Conservation (phyloP, 2,113 vertebrate species). For the Melanostigma gelatinosum region DNA sequence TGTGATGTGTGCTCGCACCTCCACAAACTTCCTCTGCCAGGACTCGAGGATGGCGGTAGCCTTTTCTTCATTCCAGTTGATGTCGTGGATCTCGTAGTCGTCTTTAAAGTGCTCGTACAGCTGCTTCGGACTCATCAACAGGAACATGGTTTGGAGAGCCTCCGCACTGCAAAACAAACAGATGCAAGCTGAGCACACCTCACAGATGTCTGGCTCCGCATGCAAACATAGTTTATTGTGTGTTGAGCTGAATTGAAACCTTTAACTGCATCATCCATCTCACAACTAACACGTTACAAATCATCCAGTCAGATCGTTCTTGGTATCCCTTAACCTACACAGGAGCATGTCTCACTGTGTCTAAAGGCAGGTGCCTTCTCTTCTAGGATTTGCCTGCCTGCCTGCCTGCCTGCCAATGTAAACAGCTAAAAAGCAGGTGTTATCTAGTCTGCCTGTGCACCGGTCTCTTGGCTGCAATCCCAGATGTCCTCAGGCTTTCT, state of each 20-base stretch:
- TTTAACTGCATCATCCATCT: not conserved
- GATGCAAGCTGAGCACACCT: constrained; percentile 20
- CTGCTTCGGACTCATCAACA: constrained; percentile 98
- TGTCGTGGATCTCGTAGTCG: constrained; percentile 98
- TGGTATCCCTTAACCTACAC: constrained; percentile 4
- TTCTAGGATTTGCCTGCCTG: constrained; percentile 46
- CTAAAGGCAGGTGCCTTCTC: constrained; percentile 56
- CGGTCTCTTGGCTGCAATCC: constrained; percentile 50
- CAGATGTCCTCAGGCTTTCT: constrained; percentile 67
- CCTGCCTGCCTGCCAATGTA: constrained; percentile 54
- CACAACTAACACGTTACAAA: constrained; percentile 12
- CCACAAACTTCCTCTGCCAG: constrained; percentile 98
- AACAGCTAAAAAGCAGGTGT: constrained; percentile 71
- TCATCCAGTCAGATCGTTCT: constrained; percentile 18
- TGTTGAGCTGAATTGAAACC: constrained; percentile 17
- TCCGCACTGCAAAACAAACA: constrained; percentile 86
- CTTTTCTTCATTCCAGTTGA: constrained; percentile 97
- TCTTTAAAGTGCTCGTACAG: constrained; percentile 98
- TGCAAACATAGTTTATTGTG: constrained; percentile 27
- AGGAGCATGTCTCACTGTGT: constrained; percentile 19
- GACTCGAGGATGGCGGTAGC: constrained; percentile 92
- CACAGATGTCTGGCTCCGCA: not conserved
- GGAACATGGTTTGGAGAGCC: constrained; percentile 97
- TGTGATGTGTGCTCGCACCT: constrained; percentile 81
- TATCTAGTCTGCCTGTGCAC: constrained; percentile 63